Percentiles rank a stretch among this genome's conserved stretches.
Evolutionary conservation across 2,888 invertebrate genomes (phyloP).

Genomic region (Drosophila affinis): DNA sequence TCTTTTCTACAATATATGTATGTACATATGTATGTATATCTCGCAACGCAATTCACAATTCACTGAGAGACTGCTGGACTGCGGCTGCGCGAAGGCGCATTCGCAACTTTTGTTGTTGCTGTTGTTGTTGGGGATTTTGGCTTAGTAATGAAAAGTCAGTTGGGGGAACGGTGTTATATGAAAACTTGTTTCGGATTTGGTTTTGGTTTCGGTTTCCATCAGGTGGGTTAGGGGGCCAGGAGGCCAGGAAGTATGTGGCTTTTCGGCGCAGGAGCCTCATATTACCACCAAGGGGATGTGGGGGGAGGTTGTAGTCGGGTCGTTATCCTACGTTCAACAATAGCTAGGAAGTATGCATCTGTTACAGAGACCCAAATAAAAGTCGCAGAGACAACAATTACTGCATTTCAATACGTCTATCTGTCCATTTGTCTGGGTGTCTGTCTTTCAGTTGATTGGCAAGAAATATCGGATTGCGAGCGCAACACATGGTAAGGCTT

Average conservation of each 20-base stretch:
- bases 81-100: background rate
- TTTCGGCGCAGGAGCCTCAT: constrained; percentile 44
- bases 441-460: constrained; percentile 2
- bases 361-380: constrained; percentile 55
- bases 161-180: constrained; percentile 70
- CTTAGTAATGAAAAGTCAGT: constrained; percentile 75
- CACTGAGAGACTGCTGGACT: background rate
- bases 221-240: constrained; percentile 29
- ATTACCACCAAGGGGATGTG: constrained; percentile 46
- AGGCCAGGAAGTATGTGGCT: constrained; percentile 19
- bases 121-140: constrained; percentile 53
- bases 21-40: constrained; percentile 4
- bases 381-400: constrained; percentile 20
- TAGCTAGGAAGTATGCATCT: constrained; percentile 65
- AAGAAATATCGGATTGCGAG: constrained; percentile 18
- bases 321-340: constrained; percentile 70
- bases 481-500: constrained; percentile 16
- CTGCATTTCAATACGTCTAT: constrained; percentile 8
- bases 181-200: constrained; percentile 72
- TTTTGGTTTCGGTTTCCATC: constrained; percentile 5
- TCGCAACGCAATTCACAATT: constrained; percentile 73
- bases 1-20: constrained; percentile 22
- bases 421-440: background rate
- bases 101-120: constrained; percentile 11
- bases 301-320: constrained; percentile 53